Evolutionary conservation across 2,888 invertebrate genomes (phyloP), one percentile per base, ranked within the genome.

Genomic region (Cantharis rustica): DNA sequence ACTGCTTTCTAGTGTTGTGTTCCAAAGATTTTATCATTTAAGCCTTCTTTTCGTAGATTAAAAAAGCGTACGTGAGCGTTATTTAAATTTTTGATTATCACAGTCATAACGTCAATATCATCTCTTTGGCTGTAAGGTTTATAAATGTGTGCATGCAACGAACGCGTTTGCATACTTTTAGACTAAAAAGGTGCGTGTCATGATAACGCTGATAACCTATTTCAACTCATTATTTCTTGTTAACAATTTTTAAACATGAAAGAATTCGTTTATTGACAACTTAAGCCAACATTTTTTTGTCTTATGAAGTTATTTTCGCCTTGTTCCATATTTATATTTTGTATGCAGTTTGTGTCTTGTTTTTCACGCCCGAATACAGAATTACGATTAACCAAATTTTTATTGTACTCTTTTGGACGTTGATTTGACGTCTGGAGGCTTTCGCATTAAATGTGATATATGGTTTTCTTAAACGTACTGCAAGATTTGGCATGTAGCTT

Each of bases 361-460:
- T 74, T 76, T 77, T 81, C 79, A 79, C 80, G 80, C 79, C 79
- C 80, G 79, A 79, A 80, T 77, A 79, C 76, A 73, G 80, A 81
- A 81, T 80, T 76, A 77, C 73, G 76, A 80, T 79, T 80, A 81
- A 75, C 71, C 74, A 77, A 75, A 75, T 77, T 81, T 79, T 79
- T 80, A 80, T 81, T 82, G 80, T 79, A 76, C 75, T 73, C 74
- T 75, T 79, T 77, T 76, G 68, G 81, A 80, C 79, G 78, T 80
- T 79, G 75, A 79, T 82, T 81, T 81, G 82, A 82, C 80, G 69
- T 80, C 76, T 77, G 66, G 71, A 73, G 70, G 79, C 81, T 80
- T 81, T 81, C 78, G 80, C 78, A 80, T 81, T 82, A 82, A 81
- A 81, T 81, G 77, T 82, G 80, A 82, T 77, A 76, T 80, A 81